Base-by-base conservation (phyloP, 2,113 vertebrate species). In the Hippocampus barbouri region DNA sequence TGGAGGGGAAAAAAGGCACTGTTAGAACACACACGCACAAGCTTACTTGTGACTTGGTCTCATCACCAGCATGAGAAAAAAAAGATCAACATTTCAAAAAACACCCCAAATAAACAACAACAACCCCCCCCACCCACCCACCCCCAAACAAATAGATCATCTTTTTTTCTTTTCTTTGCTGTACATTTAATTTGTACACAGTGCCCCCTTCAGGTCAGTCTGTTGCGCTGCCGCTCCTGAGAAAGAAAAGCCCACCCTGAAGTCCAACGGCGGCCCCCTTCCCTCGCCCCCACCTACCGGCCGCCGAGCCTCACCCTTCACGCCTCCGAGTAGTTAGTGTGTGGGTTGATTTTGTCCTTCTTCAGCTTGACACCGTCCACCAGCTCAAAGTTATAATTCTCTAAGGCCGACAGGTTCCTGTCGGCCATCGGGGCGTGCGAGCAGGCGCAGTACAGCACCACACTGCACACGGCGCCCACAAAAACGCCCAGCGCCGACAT, bases 311-410 rank as follows among this genome's bases (percentile, higher is more conserved):
- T 41, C 51, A 0, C 4, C 15, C 82, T 92, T 99, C 95, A 99
- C 80, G 97, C 96, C 90, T 99, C 97, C 0, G 96, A 97, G 71
- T 98, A 99, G 69, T 95, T 94, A 84, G 87, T 98, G 93, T 98
- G 97, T 96, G 95, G 90, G 64, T 94, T 97, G 83, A 99, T 93
- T 92, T 99, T 99, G 89, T 98, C 97, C 79, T 99, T 99, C 94
- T 99, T 99, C 91, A 98, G 94, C 91, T 99, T 99, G 66, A 99
- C 96, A 0, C 97, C 97, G 23, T 99, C 97, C 64, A 99, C 97
- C 72, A 99, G 94, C 90, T 99, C 97, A 74, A 99, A 99, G 92
- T 99, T 99, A 85, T 99, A 99, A 89, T 98, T 99, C 85, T 99
- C 97, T 91, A 99, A 92, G 68, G 97, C 97, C 1, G 97, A 99